Evolutionary conservation across 1,140 invertebrate species (phyloP).

Genomic region (Drosophila neocordata): DNA sequence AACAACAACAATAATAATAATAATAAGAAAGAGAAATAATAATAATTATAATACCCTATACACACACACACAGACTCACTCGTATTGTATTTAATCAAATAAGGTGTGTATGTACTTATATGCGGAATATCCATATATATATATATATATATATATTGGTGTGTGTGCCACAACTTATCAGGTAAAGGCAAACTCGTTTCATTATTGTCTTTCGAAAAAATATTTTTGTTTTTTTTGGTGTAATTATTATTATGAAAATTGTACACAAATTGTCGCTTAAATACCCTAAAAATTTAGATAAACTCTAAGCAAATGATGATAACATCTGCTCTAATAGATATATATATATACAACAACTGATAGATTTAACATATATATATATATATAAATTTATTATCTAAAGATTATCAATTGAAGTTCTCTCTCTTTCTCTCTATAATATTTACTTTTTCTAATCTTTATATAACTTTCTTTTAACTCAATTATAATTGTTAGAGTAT

Average conservation of each 20-base stretch:
- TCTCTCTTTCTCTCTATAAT: no score
- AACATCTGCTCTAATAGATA: no score
- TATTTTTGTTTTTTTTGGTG: constrained; percentile 58
- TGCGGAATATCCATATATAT: constrained; percentile 10
- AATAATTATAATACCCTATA: constrained; percentile 58
- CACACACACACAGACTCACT: constrained; percentile 25
- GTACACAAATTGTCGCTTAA: not conserved
- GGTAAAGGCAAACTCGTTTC: constrained; percentile 69
- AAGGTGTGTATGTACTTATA: constrained; percentile 66
- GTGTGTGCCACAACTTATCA: constrained; percentile 56
- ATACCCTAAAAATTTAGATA: not conserved
- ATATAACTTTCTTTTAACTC: constrained; percentile 19
- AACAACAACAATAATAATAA: constrained; percentile 42
- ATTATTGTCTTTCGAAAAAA: constrained; percentile 62
- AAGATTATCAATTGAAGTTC: no score
- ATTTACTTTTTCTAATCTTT: no score
- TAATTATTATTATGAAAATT: constrained; percentile 65
- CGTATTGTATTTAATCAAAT: constrained; percentile 55
- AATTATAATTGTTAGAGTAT: constrained; percentile 49
- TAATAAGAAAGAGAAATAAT: constrained; percentile 56
- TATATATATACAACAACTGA: no score
- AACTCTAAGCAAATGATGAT: not conserved
- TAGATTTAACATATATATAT: no score
- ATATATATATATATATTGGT: not conserved
- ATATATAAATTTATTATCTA: no score